Evolutionary conservation across 37 sponge, comb jelly and placozoan species (phyloP).

Genomic region (Aplysina aerophoba): DNA sequence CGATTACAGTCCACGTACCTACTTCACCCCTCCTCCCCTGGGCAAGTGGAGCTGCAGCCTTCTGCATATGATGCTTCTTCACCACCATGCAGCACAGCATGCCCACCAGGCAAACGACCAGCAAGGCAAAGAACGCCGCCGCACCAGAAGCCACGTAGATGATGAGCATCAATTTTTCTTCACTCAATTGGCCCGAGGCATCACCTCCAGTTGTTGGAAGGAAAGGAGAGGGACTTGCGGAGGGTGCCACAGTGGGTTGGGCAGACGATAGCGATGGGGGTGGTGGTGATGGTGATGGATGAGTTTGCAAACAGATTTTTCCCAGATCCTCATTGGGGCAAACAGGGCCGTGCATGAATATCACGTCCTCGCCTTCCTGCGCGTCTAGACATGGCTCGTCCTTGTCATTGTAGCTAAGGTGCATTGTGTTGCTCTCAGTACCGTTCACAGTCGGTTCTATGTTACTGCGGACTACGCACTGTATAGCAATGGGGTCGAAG

Average conservation of each 20-base stretch:
- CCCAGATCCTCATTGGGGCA: too few species aligned
- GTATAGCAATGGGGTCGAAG: not conserved
- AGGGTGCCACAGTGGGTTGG: not conserved
- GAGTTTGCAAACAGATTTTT: too few species aligned
- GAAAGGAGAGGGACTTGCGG: not conserved
- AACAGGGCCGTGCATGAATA: too few species aligned
- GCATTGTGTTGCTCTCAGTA: not conserved
- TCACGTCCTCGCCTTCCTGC: too few species aligned
- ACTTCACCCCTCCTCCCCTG: too few species aligned
- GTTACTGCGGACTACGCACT: not conserved
- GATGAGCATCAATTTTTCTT: not conserved
- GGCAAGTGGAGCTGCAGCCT: too few species aligned
- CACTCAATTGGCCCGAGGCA: not conserved
- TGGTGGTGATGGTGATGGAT: not conserved
- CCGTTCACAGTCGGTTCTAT: not conserved
- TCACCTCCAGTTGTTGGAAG: not conserved
- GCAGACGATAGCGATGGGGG: not conserved
- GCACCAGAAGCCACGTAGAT: slow-evolving; percentile 12
- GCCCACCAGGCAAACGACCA: slow-evolving; percentile 11
- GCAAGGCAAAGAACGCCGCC: slow-evolving; percentile 11
- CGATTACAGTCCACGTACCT: too few species aligned
- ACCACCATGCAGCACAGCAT: slow-evolving; percentile 12
- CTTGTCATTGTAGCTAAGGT: not conserved
- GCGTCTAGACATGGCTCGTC: too few species aligned
- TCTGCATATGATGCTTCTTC: not conserved